phyloP scores from a whole-genome alignment of 1,140 invertebrate species.

The Hypsibius dujardini region DNA sequence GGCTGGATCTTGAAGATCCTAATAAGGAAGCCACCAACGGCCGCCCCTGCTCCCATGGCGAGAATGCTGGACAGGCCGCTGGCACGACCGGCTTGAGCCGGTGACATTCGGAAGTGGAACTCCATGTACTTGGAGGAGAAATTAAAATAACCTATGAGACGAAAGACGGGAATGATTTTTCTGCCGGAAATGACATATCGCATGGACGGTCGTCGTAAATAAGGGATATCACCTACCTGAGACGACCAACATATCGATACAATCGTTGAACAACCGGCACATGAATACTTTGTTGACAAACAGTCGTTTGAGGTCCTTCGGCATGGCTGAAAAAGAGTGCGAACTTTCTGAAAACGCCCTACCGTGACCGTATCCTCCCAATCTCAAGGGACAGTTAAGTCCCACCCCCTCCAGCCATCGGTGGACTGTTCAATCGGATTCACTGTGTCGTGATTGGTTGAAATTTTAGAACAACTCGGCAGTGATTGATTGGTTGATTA shows the following conservation, averaged over 20 bases:
- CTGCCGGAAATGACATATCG: too few relatives aligned
- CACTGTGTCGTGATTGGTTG: too few relatives aligned
- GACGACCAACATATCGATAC: constrained; percentile 13
- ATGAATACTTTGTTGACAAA: constrained; percentile 6
- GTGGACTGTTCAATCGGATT: too few relatives aligned
- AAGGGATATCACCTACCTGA: constrained; percentile 1
- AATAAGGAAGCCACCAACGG: not conserved
- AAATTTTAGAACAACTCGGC: too few relatives aligned
- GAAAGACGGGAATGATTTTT: too few relatives aligned
- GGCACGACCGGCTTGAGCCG: not conserved
- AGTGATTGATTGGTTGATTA: too few relatives aligned
- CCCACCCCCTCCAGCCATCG: too few relatives aligned
- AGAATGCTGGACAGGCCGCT: constrained; percentile 13
- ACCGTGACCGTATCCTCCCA: too few relatives aligned
- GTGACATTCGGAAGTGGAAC: constrained; percentile 4
- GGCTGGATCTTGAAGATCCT: not conserved
- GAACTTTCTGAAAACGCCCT: too few relatives aligned
- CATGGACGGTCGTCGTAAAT: not conserved
- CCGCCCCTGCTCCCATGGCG: constrained; percentile 4
- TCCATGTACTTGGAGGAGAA: constrained; percentile 1
- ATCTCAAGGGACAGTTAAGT: too few relatives aligned
- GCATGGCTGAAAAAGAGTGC: not conserved
- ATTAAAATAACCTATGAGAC: not conserved
- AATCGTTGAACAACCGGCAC: not conserved
- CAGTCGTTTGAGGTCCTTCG: constrained; percentile 7